Evolutionary conservation across 2,113 vertebrate species (phyloP), one percentile per base, ranked within the genome.

Genomic region (Scomber japonicus): DNA sequence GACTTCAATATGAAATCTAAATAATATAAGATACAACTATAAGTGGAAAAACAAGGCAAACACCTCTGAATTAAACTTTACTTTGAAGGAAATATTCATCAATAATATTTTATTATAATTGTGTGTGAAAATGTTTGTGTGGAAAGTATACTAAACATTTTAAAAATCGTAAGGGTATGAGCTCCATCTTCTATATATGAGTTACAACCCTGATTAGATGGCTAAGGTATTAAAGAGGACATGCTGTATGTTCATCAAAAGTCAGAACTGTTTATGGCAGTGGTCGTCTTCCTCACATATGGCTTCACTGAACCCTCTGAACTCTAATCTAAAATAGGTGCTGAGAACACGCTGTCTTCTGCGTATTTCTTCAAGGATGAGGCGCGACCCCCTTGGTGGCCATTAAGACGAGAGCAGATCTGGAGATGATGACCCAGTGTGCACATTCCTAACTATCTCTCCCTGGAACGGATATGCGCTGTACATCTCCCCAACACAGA

Each of bases 401-500:
- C 62, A 15, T 87, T 40, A 72, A 63, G 59, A 73, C 15, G 0
- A 54, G 54, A 66, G 68, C 55, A 63, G 46, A 82, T 62, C 48
- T 68, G 68, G 30, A 84, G 65, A 0, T 72, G 76, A 79, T 75
- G 88, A 90, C 83, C 76, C 81, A 3, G 27, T 85, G 87, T 80
- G 44, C 64, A 79, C 81, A 90, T 91, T 92, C 86, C 63, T 81
- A 59, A 11, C 7, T 11, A 2, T 19, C 51, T 85, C 89, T 87
- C 86, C 11, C 12, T 24, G 59, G 81, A 72, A 5, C 2, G 3
- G 51, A 69, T 78, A 80, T 89, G 85, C 66, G 76, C 66, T 45
- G 56, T 48, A 57, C 45, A 35, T 46, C 59, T 53, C 40, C 46
- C 19, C 13, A 2, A 53, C 2, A 4, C 56, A 78, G 82, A 68